Base-by-base conservation (phyloP, 2,888 invertebrate species). In the Leptinotarsa haldemani region DNA sequence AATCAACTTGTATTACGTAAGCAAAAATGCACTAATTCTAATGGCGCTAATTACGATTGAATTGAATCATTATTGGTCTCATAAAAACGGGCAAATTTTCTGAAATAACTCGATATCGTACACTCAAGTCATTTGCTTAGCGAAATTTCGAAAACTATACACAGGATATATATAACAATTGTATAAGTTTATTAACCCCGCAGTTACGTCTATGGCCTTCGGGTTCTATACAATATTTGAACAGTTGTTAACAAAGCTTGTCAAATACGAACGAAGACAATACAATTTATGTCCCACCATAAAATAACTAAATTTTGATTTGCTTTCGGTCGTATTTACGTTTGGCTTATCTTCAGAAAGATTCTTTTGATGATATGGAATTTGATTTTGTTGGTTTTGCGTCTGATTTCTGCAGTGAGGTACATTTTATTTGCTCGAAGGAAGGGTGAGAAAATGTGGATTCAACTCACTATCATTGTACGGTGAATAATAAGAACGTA, bases 261-360 rank as follows among this genome's bases (percentile, higher is more conserved):
- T 61, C n/a, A 61, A 61, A 25, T 40, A 61, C 13, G 18, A 30
- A 61, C 61, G 61, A 61, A 61, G 61, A 61, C 61, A 40, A 61
- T 61, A n/a, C 61, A 16, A 61, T 61, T 61, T 61, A 61, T 61
- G 30, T 61, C 61, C 61, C 61, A 61, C 61, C 30, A 56, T 56
- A 56, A 61, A 61, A 25, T 30, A 30, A 30, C 61, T 30, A 16
- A n/a, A 61, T 61, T 61, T 61, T 30, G 30, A 30, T 61, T 18
- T 61, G 56, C 61, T 40, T 61, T 25, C 4, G 61, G 61, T n/a
- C 40, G 16, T n/a, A 3, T 61, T 61, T 61, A 61, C 61, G 30
- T 25, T 61, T 61, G 25, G 61, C 5, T 61, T n/a, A 61, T 61
- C 61, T 30, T 40, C 40, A 61, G 13, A 58, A 58, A 30, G 40